phyloP scores from a whole-genome alignment of 2,797 vertebrate genomes.

The Phylloscopus collybita region DNA sequence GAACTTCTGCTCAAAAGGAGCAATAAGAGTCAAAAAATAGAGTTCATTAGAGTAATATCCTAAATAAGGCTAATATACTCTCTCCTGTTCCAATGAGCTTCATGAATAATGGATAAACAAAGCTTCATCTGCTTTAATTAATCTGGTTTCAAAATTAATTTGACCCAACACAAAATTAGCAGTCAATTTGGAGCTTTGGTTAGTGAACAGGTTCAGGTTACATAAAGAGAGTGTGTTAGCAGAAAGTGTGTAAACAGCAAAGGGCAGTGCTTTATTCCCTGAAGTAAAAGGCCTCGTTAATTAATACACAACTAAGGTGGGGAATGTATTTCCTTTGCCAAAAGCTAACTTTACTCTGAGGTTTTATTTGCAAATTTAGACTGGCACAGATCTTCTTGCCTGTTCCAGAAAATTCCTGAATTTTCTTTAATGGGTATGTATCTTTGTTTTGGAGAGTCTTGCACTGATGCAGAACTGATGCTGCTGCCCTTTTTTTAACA shows the following conservation, averaged over 20 bases:
- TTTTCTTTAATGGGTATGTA: not conserved
- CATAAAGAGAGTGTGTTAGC: conserved; percentile 13
- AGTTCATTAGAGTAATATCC: conserved; percentile 64
- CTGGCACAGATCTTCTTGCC: not conserved
- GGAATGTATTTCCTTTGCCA: not conserved
- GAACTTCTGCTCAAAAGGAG: conserved; percentile 35
- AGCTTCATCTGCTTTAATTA: conserved; percentile 79
- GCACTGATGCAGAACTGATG: not conserved
- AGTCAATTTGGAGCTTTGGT: conserved; percentile 71
- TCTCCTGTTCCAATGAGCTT: conserved; percentile 65
- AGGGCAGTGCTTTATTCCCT: conserved; percentile 7
- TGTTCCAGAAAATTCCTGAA: not conserved
- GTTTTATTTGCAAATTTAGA: not conserved
- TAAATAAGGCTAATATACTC: conserved; percentile 66
- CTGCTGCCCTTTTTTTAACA: not conserved
- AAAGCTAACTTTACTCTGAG: not conserved
- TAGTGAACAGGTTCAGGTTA: conserved; percentile 64
- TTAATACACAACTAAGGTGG: conserved; percentile 20
- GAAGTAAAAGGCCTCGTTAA: conserved; percentile 5
- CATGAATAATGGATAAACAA: conserved; percentile 80
- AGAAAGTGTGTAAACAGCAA: conserved; percentile 26
- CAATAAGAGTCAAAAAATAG: conserved; percentile 4
- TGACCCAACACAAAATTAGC: conserved; percentile 75
- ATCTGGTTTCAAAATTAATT: conserved; percentile 80
- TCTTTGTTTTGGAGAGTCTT: not conserved